phyloP scores from a whole-genome alignment of 1,140 invertebrate species.

The Aricia agestis region DNA sequence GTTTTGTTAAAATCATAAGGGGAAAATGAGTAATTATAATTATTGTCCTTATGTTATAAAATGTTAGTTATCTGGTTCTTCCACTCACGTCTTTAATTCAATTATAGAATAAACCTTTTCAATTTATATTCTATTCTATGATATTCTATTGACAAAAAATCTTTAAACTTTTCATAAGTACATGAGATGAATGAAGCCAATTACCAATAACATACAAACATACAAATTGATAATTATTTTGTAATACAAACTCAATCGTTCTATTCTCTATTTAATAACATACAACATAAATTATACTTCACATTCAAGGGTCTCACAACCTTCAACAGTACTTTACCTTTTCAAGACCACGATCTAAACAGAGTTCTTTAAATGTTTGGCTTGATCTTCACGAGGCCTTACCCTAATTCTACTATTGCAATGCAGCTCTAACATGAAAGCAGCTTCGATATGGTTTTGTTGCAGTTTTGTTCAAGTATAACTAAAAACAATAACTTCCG shows the following conservation, averaged over 20 bases:
- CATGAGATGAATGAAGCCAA: not conserved
- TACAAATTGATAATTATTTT: not conserved
- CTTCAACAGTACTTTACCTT: not conserved
- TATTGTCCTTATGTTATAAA: no score
- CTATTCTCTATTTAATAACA: slow-evolving; percentile 3
- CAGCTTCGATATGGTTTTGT: no score
- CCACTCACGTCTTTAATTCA: no score
- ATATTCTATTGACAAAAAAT: not conserved
- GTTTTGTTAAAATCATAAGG: no score
- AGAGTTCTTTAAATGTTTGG: not conserved
- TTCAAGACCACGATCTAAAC: slow-evolving; percentile 8
- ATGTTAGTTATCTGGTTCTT: no score
- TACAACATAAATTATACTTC: slow-evolving; percentile 1
- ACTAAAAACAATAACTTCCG: no score
- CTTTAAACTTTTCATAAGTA: not conserved
- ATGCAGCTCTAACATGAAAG: no score
- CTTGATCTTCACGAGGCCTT: not conserved
- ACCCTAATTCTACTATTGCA: no score
- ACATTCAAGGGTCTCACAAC: not conserved
- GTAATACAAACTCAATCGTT: not conserved
- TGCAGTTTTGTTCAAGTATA: no score
- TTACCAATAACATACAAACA: slow-evolving; percentile 19
- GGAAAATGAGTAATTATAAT: no score
- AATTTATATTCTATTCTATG: no score
- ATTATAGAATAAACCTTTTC: not conserved